These are phyloP conservation scores for Syngnathus acus DNA, from an alignment of 2,797 vertebrate genomes.

Conservation along the genomic window DNA sequence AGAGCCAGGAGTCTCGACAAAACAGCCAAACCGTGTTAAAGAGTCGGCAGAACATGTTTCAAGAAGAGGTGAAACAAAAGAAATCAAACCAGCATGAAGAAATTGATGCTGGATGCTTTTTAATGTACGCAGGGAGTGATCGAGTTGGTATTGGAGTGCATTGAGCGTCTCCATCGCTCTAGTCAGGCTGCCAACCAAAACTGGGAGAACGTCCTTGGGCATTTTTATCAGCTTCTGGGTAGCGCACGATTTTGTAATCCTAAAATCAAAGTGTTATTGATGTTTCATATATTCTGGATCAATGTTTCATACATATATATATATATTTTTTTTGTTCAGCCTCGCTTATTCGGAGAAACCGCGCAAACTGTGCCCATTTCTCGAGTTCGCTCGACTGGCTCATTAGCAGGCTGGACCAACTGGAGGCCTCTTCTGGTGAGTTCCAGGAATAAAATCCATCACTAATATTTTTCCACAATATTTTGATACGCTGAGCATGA, in stretches of 20 bases:
- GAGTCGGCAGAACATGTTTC: slow-evolving; percentile 91
- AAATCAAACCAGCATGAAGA: background rate
- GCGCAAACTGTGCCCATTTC: slow-evolving; percentile 87
- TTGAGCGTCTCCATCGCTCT: slow-evolving; percentile 83
- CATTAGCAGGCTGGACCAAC: slow-evolving; percentile 82
- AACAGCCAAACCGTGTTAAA: slow-evolving; percentile 74
- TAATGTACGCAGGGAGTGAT: slow-evolving; percentile 78
- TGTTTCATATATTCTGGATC: background rate
- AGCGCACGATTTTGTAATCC: slow-evolving; percentile 11
- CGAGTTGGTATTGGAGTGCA: slow-evolving; percentile 84
- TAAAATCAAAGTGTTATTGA: background rate
- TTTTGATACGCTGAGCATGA: background rate
- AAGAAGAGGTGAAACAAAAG: slow-evolving; percentile 79
- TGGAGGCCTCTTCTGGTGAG: slow-evolving; percentile 87
- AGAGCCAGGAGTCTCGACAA: slow-evolving; percentile 80
- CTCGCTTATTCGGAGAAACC: slow-evolving; percentile 85
- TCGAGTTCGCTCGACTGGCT: slow-evolving; percentile 89
- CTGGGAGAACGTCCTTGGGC: slow-evolving; percentile 80
- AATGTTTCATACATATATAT: background rate
- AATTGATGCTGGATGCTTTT: background rate
- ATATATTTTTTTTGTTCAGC: slow-evolving; percentile 55
- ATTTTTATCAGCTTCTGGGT: slow-evolving; percentile 88
- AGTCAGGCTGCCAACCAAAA: slow-evolving; percentile 76
- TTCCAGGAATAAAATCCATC: background rate
- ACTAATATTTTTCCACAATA: background rate